Conservation (phyloP, 2,113 vertebrate genomes). For the Ammodytes marinus region DNA sequence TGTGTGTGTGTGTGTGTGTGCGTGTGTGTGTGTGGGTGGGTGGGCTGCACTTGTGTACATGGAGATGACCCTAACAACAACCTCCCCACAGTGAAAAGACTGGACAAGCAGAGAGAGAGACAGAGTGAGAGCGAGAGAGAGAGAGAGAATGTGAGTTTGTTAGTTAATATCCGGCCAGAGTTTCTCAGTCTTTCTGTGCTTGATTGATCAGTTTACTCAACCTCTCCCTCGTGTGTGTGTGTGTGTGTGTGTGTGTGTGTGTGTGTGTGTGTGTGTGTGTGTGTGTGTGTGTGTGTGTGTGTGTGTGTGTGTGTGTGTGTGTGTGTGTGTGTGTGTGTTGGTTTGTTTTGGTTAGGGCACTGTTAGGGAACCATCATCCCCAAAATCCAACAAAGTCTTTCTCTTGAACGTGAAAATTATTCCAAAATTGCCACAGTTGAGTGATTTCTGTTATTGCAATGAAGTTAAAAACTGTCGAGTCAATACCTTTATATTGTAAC, state of each 20-base stretch:
- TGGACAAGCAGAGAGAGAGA: slow-evolving; percentile 4
- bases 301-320: not conserved
- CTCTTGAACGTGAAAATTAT: not conserved
- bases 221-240: slow-evolving; percentile 10
- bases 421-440: not conserved
- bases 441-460: not conserved
- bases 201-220: slow-evolving; percentile 58
- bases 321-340: not conserved
- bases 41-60: slow-evolving; percentile 76
- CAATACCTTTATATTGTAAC: not conserved
- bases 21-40: slow-evolving; percentile 45
- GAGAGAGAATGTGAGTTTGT: slow-evolving; percentile 30
- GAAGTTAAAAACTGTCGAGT: not conserved
- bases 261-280: not conserved
- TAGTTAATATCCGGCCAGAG: slow-evolving; percentile 52
- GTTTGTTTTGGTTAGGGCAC: too few species aligned
- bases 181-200: slow-evolving; percentile 29
- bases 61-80: slow-evolving; percentile 74
- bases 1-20: not conserved
- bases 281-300: too few species aligned
- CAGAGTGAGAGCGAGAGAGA: not conserved
- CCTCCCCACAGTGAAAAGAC: slow-evolving; percentile 44
- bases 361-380: not conserved
- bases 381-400: not conserved
- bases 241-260: not conserved